Conservation (phyloP, 2,888 invertebrate species). For the Galerucella pusilla region DNA sequence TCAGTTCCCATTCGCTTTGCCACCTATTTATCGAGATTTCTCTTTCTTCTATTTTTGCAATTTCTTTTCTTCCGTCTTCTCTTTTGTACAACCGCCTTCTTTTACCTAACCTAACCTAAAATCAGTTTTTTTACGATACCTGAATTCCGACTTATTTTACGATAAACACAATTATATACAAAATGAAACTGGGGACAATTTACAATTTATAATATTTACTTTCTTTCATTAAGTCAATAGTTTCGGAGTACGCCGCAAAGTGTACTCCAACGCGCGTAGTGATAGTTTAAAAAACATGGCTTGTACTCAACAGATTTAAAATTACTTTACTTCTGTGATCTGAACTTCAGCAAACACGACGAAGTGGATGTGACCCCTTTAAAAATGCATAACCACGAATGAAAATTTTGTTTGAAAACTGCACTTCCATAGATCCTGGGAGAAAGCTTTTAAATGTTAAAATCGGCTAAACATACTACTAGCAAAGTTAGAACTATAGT, state of each 20-base stretch:
- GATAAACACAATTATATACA: too few species aligned
- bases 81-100: too few species aligned
- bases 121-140: too few species aligned
- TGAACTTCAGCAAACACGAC: background rate
- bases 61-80: too few species aligned
- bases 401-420: conserved; percentile 6
- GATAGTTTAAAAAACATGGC: background rate
- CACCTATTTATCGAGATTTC: too few species aligned
- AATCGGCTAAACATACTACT: background rate
- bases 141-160: too few species aligned
- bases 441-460: background rate
- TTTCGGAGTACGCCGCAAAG: background rate
- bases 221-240: too few species aligned
- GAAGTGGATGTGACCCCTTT: conserved; percentile 17
- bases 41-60: too few species aligned
- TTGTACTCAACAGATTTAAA: background rate
- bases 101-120: too few species aligned
- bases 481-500: background rate
- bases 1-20: too few species aligned
- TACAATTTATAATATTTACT: too few species aligned
- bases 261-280: background rate
- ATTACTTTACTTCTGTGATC: background rate
- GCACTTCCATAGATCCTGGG: background rate
- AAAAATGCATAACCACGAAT: conserved; percentile 16
- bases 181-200: too few species aligned